phyloP scores from a whole-genome alignment of 1,140 invertebrate species.

The Hetaerina americana region DNA sequence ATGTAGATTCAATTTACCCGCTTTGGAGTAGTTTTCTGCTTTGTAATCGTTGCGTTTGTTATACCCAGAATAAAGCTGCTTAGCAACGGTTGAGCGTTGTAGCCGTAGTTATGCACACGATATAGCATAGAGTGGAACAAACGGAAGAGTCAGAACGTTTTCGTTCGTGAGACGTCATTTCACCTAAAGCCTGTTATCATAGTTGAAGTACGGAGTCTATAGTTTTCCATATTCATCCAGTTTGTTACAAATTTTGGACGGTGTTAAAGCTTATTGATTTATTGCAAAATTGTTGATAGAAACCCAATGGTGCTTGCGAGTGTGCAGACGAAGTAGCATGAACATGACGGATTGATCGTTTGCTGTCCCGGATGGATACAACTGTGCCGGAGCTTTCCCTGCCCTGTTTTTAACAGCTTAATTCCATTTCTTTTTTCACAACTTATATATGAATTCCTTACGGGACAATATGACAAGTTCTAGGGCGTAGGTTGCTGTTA shows the following conservation, averaged over 20 bases:
- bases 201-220: not conserved
- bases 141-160: too few relatives aligned
- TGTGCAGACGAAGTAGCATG: not conserved
- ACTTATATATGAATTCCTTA: not conserved
- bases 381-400: too few relatives aligned
- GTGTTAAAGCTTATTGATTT: not conserved
- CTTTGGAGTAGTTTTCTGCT: too few relatives aligned
- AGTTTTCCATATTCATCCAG: not conserved
- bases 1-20: too few relatives aligned
- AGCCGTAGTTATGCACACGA: not conserved
- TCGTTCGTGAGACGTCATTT: not conserved
- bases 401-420: too few relatives aligned
- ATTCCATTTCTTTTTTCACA: not conserved
- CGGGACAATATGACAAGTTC: not conserved
- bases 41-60: too few relatives aligned
- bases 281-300: too few relatives aligned
- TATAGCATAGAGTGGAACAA: too few relatives aligned
- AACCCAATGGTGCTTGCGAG: too few relatives aligned
- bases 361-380: not conserved
- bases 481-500: slow-evolving; percentile 2
- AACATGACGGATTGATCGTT: not conserved
- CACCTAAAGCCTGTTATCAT: not conserved
- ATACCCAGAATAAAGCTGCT: too few relatives aligned
- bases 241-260: too few relatives aligned
- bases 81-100: not conserved